These are phyloP conservation scores for Pontoporia blainvillei DNA, from an alignment of 2,113 vertebrate species.

Conservation along the genomic window DNA sequence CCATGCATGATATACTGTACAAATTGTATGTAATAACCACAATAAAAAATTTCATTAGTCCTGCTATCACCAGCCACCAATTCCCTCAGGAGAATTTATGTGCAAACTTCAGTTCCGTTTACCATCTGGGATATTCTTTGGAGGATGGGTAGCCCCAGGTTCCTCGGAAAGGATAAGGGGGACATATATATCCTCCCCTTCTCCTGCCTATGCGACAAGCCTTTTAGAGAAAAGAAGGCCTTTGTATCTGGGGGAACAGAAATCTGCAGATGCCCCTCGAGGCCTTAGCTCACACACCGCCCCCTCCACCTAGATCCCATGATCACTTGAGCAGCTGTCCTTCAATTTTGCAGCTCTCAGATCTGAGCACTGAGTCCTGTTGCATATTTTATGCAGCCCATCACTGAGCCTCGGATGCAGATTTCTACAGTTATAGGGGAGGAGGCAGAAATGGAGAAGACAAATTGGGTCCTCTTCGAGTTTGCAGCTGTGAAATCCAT, in stretches of 20 bases:
- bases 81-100: conserved; percentile 75
- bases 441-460: conserved; percentile 53
- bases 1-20: conserved; percentile 75
- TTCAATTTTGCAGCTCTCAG: conserved; percentile 27
- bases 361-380: neutral
- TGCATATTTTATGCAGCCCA: conserved; percentile 48
- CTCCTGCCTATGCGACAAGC: neutral
- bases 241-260: conserved; percentile 5
- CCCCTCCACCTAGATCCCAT: neutral
- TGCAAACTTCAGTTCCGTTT: conserved; percentile 73
- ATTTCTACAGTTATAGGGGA: conserved; percentile 45
- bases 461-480: conserved; percentile 62
- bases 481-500: conserved; percentile 69
- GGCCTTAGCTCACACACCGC: neutral
- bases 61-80: conserved; percentile 73
- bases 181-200: neutral
- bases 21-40: conserved; percentile 78
- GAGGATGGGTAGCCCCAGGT: conserved; percentile 62
- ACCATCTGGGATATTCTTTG: conserved; percentile 72
- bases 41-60: conserved; percentile 79
- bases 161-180: conserved; percentile 37
- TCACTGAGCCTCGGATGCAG: neutral
- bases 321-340: conserved; percentile 30
- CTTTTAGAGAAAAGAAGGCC: neutral
- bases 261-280: neutral